phyloP scores from a whole-genome alignment of 1,140 invertebrate genomes.

The Lepidurus couesii region DNA sequence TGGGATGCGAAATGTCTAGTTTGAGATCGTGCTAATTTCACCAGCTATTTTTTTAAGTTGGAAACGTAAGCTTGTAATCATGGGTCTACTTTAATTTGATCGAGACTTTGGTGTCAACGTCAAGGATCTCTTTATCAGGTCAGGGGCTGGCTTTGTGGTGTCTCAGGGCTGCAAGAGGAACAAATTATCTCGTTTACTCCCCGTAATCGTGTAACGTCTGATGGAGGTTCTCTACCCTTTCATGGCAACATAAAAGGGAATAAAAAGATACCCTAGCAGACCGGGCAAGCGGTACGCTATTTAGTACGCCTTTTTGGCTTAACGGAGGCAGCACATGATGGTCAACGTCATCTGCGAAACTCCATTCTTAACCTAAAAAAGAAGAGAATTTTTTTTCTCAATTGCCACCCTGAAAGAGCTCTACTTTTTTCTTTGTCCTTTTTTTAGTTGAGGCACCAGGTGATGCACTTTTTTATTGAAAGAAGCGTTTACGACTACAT shows the following conservation, averaged over 20 bases:
- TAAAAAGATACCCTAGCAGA: neutral
- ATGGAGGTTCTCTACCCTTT: neutral
- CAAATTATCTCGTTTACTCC: constrained; percentile 16
- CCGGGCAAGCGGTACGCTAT: neutral
- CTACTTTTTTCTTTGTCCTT: neutral
- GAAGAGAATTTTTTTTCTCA: neutral
- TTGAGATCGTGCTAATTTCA: neutral
- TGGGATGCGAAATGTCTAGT: neutral
- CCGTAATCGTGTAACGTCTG: constrained; percentile 3
- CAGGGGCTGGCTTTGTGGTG: neutral
- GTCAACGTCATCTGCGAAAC: neutral
- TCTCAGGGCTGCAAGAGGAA: neutral
- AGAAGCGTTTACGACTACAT: neutral
- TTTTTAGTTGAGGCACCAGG: neutral
- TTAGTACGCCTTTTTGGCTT: neutral
- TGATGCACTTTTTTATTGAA: neutral
- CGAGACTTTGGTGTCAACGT: neutral
- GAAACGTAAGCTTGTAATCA: neutral
- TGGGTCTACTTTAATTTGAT: constrained; percentile 3
- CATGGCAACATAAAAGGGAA: neutral
- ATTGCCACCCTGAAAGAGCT: neutral
- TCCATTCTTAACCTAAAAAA: neutral
- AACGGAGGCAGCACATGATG: neutral
- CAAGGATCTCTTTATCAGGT: neutral
- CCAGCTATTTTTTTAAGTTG: neutral